phyloP scores from a whole-genome alignment of 2,797 vertebrate species.

The Gymnoscopelus microlampas region DNA sequence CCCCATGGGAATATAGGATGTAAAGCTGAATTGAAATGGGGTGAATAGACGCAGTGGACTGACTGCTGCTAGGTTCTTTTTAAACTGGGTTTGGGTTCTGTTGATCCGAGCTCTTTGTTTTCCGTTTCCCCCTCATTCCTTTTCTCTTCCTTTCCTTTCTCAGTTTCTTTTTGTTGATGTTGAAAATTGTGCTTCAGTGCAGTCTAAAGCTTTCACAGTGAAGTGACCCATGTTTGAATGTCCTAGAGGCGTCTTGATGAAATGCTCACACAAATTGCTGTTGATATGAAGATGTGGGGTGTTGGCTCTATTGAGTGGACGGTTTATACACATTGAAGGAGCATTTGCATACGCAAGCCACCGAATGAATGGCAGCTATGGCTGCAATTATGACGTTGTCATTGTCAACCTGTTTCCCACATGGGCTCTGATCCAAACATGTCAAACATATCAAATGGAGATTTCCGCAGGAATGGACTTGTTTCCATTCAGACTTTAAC shows the following conservation, averaged over 20 bases:
- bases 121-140: conserved; percentile 63
- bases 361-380: conserved; percentile 32
- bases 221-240: conserved; percentile 75
- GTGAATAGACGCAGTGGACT: conserved; percentile 58
- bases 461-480: conserved; percentile 7
- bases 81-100: conserved; percentile 71
- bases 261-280: conserved; percentile 71
- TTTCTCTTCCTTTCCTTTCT: conserved; percentile 64
- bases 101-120: conserved; percentile 66
- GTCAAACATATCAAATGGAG: conserved; percentile 20
- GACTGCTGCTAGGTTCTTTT: conserved; percentile 63
- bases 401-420: conserved; percentile 20
- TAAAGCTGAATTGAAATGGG: conserved; percentile 33
- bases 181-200: conserved; percentile 70
- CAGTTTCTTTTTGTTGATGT: conserved; percentile 62
- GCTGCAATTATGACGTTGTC: conserved; percentile 52
- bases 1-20: conserved; percentile 38
- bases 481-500: conserved; percentile 4
- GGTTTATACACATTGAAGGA: conserved; percentile 52
- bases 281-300: conserved; percentile 71
- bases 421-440: conserved; percentile 30
- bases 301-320: conserved; percentile 54
- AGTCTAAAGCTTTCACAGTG: conserved; percentile 65
- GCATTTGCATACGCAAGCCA: conserved; percentile 6
- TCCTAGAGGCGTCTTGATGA: conserved; percentile 61